Base-by-base conservation (phyloP, 1,140 invertebrate genomes). In the Formica exsecta region DNA sequence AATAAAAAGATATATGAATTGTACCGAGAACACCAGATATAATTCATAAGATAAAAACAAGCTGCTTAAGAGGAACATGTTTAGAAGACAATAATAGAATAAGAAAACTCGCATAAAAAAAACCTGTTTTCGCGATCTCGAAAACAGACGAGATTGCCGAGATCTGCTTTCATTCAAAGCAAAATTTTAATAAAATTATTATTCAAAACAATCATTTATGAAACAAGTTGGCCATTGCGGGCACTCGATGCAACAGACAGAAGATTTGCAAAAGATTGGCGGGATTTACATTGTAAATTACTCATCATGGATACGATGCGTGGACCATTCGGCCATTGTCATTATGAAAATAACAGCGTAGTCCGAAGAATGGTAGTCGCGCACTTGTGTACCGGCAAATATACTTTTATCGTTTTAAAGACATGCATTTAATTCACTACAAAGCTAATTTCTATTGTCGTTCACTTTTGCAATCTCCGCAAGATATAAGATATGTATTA, bases 341-440 rank as follows among this genome's bases (percentile, higher is more conserved):
- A 92, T 89, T 91, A 92, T 92, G 92, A 91, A 92, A 92, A 92
- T 92, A 77, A 86, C 87, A 64, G 88, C 74, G 88, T 89, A 81
- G 88, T 89, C 68, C 75, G 75, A 91, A 89, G 83, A 87, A 88
- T 91, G 87, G 66, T 76, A 91, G 86, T 86, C 71, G 64, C 36
- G 71, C 71, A 76, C 61, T 81, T 73, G 38, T 41, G 25, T 32
- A 9, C 25, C 36, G 13, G 32, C 13, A n/a, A 44, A 64, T 7
- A 1, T 8, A 19, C 8, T 41, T 73, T 22, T 36, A 36, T 61
- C 54, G 25, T 16, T 62, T 61, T 48, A 22, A 71, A 48, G 16
- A 36, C 16, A 38, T 13, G 38, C 66, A 57, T 73, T 73, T 73
- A 48, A 83, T 62, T 73, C 25, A 7, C 36, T 71, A 5, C 44